Percentiles rank a stretch among this genome's conserved stretches.
phyloP scores from a whole-genome alignment of 2,888 invertebrate species.

The Cheilosia grossa region DNA sequence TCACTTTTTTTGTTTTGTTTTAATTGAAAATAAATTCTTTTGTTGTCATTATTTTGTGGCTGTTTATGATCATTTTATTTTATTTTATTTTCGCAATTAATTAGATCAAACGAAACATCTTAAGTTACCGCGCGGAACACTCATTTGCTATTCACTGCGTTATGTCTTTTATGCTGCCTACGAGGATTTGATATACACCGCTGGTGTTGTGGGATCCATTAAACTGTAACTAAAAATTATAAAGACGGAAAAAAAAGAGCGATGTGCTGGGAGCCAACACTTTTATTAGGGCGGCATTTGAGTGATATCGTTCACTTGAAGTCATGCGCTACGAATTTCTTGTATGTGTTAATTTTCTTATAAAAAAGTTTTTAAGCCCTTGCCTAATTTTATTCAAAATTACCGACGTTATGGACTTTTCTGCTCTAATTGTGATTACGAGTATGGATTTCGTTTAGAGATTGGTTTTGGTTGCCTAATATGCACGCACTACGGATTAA shows the following conservation, averaged over 20 bases:
- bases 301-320: conserved; percentile 75
- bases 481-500: conserved; percentile 27
- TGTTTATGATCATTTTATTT: background rate
- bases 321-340: conserved; percentile 73
- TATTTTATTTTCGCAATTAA: conserved; percentile 11
- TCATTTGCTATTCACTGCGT: conserved; percentile 21
- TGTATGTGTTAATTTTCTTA: conserved; percentile 62
- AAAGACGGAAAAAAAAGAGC: background rate
- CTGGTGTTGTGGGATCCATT: conserved; percentile 20
- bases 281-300: conserved; percentile 76
- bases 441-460: background rate
- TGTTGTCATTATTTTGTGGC: conserved; percentile 24
- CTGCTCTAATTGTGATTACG: conserved; percentile 41
- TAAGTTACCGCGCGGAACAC: conserved; percentile 37
- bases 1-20: conserved; percentile 2
- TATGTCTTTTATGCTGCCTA: conserved; percentile 41
- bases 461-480: too few species aligned
- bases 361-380: conserved; percentile 7
- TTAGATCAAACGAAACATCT: conserved; percentile 61
- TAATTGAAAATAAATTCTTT: conserved; percentile 33
- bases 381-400: conserved; percentile 39
- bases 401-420: conserved; percentile 19
- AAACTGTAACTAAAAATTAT: conserved; percentile 24
- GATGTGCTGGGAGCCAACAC: conserved; percentile 77
- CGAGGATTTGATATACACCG: conserved; percentile 20